Evolutionary conservation across 2,888 invertebrate genomes (phyloP), one percentile per base, ranked within the genome.

Genomic region (Eudasyphora cyanicolor): DNA sequence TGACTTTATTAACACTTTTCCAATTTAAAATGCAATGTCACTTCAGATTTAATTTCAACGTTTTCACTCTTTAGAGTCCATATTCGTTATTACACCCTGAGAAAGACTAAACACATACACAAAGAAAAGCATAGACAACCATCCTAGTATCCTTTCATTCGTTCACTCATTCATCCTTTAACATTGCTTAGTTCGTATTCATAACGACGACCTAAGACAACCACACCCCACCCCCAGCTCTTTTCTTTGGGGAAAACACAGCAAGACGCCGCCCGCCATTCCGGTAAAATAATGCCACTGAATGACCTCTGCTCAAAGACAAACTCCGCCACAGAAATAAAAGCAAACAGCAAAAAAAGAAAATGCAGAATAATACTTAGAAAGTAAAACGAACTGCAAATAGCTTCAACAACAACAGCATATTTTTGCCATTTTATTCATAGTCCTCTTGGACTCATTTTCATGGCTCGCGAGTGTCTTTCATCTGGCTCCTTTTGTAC

Each of bases 281-380:
- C 1, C 35, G 19, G 7, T 17, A 1, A 64, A 51, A 38, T 17
- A 35, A 32, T n/a, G 17, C 17, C 17, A 62, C 8, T 32, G 35
- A 79, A 74, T 84, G 84, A 81, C 81, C 84, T 79, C 84, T 69
- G 60, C 35, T 70, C 60, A 64, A 83, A 75, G 69, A 77, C 62
- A 75, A 77, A 64, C 45, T n/a, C n/a, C n/a, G n/a, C n/a, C 35
- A 62, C 64, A 49, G 21, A 54, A 51, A 45, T 17, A 42, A 79
- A 73, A 64, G 10, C 12, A 35, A 42, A 12, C 17, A n/a, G n/a
- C n/a, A n/a, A n/a, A n/a, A n/a, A n/a, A n/a, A n/a, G n/a, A 21
- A 32, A 57, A 54, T 27, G 38, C 17, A 49, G 38, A 60, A 57
- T 29, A n/a, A 54, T 32, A 8, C n/a, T n/a, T n/a, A 1, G 19